A percentile compares a stretch with the other conserved stretches of the same genome.
These are phyloP conservation scores for Melospiza melodia DNA, from an alignment of 2,113 vertebrate genomes.

Conservation along the genomic window DNA sequence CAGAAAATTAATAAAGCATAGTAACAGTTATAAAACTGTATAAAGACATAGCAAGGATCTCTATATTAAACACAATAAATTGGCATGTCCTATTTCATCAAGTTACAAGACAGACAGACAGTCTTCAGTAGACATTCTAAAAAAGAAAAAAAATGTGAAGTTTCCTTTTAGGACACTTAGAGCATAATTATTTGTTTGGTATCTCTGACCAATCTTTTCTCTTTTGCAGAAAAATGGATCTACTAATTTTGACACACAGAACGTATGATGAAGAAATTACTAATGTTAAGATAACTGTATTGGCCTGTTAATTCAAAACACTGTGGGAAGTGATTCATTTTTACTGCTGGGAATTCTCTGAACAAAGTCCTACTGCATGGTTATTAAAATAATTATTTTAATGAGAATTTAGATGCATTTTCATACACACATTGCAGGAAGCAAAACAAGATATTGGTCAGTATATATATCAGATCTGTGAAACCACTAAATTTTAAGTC, in stretches of 20 bases:
- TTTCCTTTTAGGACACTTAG: neutral
- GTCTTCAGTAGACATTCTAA: neutral
- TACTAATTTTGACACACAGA: slow-evolving; percentile 50
- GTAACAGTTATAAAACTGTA: neutral
- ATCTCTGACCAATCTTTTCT: slow-evolving; percentile 45
- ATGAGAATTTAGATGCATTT: neutral
- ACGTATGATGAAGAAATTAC: slow-evolving; percentile 9
- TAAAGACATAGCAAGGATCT: neutral
- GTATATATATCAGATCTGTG: neutral
- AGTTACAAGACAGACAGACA: neutral
- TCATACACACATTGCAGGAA: neutral
- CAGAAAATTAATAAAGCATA: neutral
- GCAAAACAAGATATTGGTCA: neutral
- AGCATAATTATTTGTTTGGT: neutral
- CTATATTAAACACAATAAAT: neutral
- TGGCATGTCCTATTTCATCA: neutral
- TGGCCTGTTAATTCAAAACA: slow-evolving; percentile 12
- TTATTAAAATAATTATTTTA: neutral
- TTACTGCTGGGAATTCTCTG: slow-evolving; percentile 3
- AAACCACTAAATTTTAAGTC: neutral
- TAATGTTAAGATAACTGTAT: neutral
- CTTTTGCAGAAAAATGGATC: slow-evolving; percentile 79
- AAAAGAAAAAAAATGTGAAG: neutral
- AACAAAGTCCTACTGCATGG: neutral
- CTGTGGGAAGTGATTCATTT: neutral